A percentile compares a stretch with the other conserved stretches of the same genome.
Conservation (phyloP, 2,113 vertebrate genomes). For the Xiphias gladius region DNA sequence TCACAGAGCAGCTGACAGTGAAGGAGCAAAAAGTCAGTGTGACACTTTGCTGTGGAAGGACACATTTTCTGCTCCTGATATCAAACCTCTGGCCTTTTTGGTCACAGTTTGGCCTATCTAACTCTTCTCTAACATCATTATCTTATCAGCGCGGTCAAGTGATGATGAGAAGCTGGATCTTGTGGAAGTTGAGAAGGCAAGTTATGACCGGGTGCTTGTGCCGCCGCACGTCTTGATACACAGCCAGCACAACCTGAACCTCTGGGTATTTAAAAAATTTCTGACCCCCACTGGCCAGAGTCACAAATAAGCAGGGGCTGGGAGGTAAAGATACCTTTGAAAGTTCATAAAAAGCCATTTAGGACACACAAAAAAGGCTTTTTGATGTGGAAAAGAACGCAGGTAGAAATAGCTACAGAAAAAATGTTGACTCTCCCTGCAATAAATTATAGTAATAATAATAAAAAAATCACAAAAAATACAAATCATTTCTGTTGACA, state of each 20-base stretch:
- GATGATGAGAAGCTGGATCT: slow-evolving; percentile 46
- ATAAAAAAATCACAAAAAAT: no score
- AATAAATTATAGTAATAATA: no score
- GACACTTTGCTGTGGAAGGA: background rate
- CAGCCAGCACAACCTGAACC: slow-evolving; percentile 68
- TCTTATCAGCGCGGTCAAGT: slow-evolving; percentile 33
- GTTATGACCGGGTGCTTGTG: slow-evolving; percentile 30
- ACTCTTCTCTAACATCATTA: slow-evolving; percentile 19
- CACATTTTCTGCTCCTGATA: background rate
- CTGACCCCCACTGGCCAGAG: background rate
- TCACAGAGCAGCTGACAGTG: background rate
- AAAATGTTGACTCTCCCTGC: no score
- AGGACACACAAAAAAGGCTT: background rate
- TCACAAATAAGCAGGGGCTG: slow-evolving; percentile 36
- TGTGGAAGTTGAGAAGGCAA: slow-evolving; percentile 51
- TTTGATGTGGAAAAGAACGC: no score
- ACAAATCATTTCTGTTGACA: no score
- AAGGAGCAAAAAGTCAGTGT: background rate
- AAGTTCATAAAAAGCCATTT: background rate
- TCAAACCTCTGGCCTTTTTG: slow-evolving; percentile 19
- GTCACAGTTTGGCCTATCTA: slow-evolving; percentile 2
- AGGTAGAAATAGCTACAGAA: no score
- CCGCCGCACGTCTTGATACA: slow-evolving; percentile 45
- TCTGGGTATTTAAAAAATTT: slow-evolving; percentile 47
- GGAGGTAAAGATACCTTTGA: slow-evolving; percentile 5